Conservation (phyloP, 1,140 invertebrate species). For the Dolichoris vasculosae region DNA sequence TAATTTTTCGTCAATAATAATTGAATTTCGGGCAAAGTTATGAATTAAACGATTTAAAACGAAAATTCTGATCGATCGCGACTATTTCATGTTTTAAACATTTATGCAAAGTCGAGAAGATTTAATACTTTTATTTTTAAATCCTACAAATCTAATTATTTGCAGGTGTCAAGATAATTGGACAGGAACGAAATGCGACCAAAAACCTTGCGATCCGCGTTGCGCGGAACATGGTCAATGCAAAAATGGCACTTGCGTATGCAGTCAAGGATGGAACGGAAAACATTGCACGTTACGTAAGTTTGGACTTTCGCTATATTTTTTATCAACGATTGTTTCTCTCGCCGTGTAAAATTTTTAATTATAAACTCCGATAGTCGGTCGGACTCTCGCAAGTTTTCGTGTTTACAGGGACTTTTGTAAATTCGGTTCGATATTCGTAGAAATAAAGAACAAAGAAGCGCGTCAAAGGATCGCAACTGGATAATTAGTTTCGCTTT, state of each 20-base stretch:
- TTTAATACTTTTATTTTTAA: neutral
- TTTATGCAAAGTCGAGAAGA: conserved; percentile 10
- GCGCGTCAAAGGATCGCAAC: neutral
- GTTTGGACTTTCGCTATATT: conserved; percentile 64
- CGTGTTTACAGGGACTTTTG: neutral
- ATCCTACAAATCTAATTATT: conserved; percentile 15
- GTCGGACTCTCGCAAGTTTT: too few species aligned
- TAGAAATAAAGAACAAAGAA: neutral
- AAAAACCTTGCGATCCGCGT: conserved; percentile 90
- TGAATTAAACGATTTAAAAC: neutral
- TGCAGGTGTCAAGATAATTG: conserved; percentile 89
- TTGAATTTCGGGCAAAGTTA: neutral
- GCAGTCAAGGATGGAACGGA: conserved; percentile 97
- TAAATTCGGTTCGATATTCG: neutral
- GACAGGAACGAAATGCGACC: conserved; percentile 93
- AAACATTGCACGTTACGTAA: conserved; percentile 96
- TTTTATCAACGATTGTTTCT: neutral
- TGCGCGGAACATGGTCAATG: conserved; percentile 97
- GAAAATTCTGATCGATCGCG: neutral
- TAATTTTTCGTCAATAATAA: conserved; percentile 7
- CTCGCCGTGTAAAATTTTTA: neutral
- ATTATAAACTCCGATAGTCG: neutral
- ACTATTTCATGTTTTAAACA: conserved; percentile 11
- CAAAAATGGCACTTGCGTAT: conserved; percentile 97
- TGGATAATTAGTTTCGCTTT: conserved; percentile 9